Percentiles rank a stretch among this genome's conserved stretches.
phyloP scores from a whole-genome alignment of 2,888 invertebrate species.

The Antheraea yamamai region DNA sequence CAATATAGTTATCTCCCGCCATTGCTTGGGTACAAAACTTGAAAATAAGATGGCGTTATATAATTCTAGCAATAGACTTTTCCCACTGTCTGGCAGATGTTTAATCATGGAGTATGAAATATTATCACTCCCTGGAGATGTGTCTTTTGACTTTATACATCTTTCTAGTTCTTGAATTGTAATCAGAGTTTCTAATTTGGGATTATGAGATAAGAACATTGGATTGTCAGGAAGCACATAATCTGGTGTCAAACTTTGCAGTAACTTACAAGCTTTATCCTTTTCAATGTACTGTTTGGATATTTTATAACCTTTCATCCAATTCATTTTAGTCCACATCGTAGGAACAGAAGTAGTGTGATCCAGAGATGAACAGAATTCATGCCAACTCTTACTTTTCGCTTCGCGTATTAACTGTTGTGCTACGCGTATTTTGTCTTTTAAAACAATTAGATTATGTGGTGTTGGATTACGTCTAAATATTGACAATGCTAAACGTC shows the following conservation, averaged over 20 bases:
- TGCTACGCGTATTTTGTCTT: neutral
- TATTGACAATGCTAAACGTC: slow-evolving; percentile 22
- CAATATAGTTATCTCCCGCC: slow-evolving; percentile 28
- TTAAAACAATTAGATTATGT: neutral
- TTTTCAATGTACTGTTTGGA: no score
- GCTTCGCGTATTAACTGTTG: neutral
- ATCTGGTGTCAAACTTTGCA: neutral
- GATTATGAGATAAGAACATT: neutral
- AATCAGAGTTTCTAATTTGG: neutral
- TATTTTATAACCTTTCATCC: no score
- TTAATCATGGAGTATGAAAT: slow-evolving; percentile 26
- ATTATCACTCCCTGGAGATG: neutral
- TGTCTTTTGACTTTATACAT: no score
- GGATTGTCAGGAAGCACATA: neutral
- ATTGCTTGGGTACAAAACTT: slow-evolving; percentile 32
- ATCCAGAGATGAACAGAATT: no score
- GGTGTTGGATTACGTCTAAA: slow-evolving; percentile 25
- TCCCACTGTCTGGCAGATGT: slow-evolving; percentile 23
- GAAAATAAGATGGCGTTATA: slow-evolving; percentile 18
- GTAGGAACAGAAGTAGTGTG: no score
- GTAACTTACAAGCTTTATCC: no score
- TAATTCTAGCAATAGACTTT: slow-evolving; percentile 8
- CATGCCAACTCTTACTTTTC: neutral
- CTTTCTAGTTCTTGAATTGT: neutral
- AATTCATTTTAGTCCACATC: no score